Evolutionary conservation across 2,113 vertebrate genomes (phyloP), one percentile per base, ranked within the genome.

Genomic region (Lycocorax pyrrhopterus): DNA sequence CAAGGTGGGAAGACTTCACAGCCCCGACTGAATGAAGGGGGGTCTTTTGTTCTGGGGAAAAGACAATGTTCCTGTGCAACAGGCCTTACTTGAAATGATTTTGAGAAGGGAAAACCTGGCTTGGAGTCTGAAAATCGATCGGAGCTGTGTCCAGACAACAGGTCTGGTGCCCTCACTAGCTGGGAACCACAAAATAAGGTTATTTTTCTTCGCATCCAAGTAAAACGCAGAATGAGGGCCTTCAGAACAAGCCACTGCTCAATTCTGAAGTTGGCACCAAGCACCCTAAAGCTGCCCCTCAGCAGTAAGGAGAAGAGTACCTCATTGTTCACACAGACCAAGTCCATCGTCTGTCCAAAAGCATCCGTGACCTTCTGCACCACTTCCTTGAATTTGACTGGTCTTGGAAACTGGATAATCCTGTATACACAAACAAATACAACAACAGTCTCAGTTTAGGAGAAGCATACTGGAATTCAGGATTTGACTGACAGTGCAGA

Each of bases 281-380:
- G 41, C 47, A 60, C 32, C 53, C 35, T 37, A 66, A 58, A 82
- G 21, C 7, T 46, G 37, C 26, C 27, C 69, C 41, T 16, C 11
- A 84, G 56, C 51, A 62, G 44, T 4, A 74, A 59, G 62, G 25
- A 71, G 76, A 77, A 46, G 37, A 79, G 26, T 97, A 99, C 99
- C 98, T 99, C 98, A 52, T 98, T 98, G 92, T 98, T 98, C 77
- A 97, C 97, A 75, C 98, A 99, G 95, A 98, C 98, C 71, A 99
- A 97, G 87, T 99, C 99, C 99, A 99, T 98, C 87, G 98, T 98
- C 97, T 99, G 98, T 49, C 98, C 99, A 84, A 99, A 99, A 90
- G 98, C 99, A 96, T 99, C 99, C 0, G 98, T 99, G 93, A 99
- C 98, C 96, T 99, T 99, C 97, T 98, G 98, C 77, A 98, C 96